These are phyloP conservation scores for Scylla paramamosain DNA, from an alignment of 1,140 invertebrate species.

Conservation along the genomic window DNA sequence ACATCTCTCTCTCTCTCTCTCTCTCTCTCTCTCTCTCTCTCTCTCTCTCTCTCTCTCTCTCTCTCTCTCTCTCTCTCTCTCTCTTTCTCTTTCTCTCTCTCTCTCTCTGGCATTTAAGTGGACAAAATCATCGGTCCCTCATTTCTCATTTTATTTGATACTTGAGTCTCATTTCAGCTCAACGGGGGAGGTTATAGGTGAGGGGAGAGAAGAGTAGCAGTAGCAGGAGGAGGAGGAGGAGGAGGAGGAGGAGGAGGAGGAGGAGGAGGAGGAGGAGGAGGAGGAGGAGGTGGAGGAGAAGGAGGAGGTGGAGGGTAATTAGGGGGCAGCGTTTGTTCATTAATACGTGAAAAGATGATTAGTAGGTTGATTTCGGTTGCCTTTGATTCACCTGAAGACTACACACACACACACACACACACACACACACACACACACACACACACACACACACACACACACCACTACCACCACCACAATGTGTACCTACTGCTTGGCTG, in stretches of 20 bases:
- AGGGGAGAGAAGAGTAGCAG: too few species aligned
- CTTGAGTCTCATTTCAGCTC: neutral
- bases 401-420: constrained; percentile 43
- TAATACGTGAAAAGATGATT: constrained; percentile 24
- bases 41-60: constrained; percentile 30
- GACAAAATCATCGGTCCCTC: constrained; percentile 1
- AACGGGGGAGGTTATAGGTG: neutral
- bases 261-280: constrained; percentile 7
- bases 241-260: constrained; percentile 13
- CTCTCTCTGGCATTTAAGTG: neutral
- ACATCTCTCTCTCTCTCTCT: constrained; percentile 1
- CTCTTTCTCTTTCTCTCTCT: neutral
- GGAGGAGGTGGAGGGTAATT: neutral
- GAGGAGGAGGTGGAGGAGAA: neutral
- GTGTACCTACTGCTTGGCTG: too few species aligned
- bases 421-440: constrained; percentile 44
- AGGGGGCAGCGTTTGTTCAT: neutral
- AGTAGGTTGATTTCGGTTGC: neutral
- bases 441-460: neutral
- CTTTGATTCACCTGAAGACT: neutral
- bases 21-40: neutral
- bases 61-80: neutral
- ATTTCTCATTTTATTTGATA: constrained; percentile 25
- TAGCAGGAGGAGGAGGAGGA: neutral
- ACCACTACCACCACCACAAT: too few species aligned